phyloP scores from a whole-genome alignment of 2,113 vertebrate species.

The Macaca nemestrina region DNA sequence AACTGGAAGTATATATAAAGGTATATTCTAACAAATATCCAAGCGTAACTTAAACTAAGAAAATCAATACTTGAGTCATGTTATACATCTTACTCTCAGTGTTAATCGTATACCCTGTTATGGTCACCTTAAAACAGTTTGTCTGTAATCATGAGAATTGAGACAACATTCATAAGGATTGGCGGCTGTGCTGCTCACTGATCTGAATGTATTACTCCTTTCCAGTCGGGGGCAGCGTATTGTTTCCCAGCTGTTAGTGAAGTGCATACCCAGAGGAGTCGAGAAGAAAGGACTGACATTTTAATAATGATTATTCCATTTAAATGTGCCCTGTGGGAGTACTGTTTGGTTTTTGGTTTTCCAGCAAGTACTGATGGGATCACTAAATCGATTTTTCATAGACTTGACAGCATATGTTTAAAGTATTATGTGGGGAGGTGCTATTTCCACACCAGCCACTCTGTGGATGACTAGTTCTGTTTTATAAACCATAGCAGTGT shows the following conservation, averaged over 20 bases:
- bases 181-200: background rate
- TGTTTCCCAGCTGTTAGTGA: background rate
- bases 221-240: background rate
- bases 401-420: background rate
- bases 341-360: slow-evolving; percentile 4
- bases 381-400: background rate
- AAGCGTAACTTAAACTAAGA: background rate
- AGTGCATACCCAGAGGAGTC: background rate
- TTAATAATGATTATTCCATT: background rate
- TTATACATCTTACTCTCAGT: background rate
- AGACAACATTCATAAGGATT: background rate
- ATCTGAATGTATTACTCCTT: background rate
- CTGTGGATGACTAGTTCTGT: background rate
- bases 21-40: background rate
- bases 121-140: background rate
- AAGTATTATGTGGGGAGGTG: background rate
- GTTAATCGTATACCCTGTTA: background rate
- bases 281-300: background rate
- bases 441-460: background rate
- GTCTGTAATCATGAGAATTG: background rate
- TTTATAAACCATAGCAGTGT: slow-evolving; percentile 19
- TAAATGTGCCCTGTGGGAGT: background rate
- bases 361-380: background rate
- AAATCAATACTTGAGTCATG: background rate
- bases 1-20: background rate